phyloP scores from a whole-genome alignment of 2,113 vertebrate genomes.

The Fregata magnificens region DNA sequence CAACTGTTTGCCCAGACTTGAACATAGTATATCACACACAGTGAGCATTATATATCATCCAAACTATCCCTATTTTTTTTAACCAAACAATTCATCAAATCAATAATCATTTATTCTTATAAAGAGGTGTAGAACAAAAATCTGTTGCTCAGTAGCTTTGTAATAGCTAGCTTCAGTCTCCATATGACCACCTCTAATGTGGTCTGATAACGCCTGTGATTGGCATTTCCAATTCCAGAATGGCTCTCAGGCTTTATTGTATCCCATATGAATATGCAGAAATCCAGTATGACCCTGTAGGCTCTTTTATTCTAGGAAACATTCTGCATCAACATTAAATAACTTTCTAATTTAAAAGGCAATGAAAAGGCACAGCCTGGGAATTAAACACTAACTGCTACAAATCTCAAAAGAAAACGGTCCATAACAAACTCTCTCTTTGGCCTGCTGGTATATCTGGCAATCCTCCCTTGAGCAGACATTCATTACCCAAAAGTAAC shows the following conservation, averaged over 20 bases:
- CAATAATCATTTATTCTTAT: neutral
- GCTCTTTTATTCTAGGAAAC: neutral
- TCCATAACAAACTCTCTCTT: neutral
- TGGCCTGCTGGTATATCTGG: neutral
- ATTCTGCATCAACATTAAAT: neutral
- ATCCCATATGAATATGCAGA: neutral
- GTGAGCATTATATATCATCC: neutral
- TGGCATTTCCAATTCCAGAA: neutral
- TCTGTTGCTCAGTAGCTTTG: neutral
- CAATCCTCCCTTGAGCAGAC: neutral
- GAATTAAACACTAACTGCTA: constrained; percentile 2
- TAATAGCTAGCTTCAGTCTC: neutral
- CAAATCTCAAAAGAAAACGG: neutral
- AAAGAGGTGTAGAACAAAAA: neutral
- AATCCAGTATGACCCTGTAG: neutral
- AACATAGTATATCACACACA: neutral
- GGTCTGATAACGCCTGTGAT: neutral
- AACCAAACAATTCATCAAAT: neutral
- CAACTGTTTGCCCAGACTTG: neutral
- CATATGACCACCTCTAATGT: neutral
- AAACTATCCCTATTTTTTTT: neutral
- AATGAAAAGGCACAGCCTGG: neutral
- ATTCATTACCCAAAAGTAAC: neutral
- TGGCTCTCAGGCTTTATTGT: neutral
- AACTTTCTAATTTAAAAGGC: constrained; percentile 22